Evolutionary conservation across 2,113 vertebrate genomes (phyloP).

Genomic region (Oxygymnocypris stewartii): DNA sequence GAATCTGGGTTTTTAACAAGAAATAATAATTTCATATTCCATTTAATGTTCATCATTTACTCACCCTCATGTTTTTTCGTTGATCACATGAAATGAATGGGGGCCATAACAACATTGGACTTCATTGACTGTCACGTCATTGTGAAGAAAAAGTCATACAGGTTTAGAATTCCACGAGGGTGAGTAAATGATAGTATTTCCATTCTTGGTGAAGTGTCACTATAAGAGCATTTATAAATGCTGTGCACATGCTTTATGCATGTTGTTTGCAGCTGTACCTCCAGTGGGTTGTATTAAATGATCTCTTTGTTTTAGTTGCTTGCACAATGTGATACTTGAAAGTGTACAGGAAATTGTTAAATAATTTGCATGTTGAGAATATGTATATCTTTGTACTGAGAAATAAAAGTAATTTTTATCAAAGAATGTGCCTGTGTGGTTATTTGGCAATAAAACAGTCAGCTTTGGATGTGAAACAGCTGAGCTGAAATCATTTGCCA

Average conservation of each 20-base stretch:
- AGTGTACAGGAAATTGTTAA: slow-evolving; percentile 40
- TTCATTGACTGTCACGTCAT: neutral
- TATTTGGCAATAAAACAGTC: slow-evolving; percentile 21
- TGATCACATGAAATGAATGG: neutral
- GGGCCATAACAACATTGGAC: neutral
- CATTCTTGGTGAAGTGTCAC: neutral
- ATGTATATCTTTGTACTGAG: slow-evolving; percentile 68
- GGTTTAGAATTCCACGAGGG: neutral
- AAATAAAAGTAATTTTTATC: slow-evolving; percentile 65
- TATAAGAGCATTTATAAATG: slow-evolving; percentile 15
- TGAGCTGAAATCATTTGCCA: slow-evolving; percentile 3
- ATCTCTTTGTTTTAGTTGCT: slow-evolving; percentile 12
- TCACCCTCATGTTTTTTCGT: neutral
- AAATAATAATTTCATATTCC: too few species aligned
- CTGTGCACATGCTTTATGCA: slow-evolving; percentile 20
- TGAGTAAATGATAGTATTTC: neutral
- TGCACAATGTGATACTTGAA: slow-evolving; percentile 28
- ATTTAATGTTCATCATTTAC: too few species aligned
- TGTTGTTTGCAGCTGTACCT: slow-evolving; percentile 25
- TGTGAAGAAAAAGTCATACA: neutral
- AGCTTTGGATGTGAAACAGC: too few species aligned
- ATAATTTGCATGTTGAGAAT: slow-evolving; percentile 53
- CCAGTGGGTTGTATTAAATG: slow-evolving; percentile 48
- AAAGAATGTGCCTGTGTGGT: slow-evolving; percentile 10
- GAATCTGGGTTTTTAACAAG: too few species aligned